phyloP scores from a whole-genome alignment of 2,888 invertebrate species.

The Tipula helvola region DNA sequence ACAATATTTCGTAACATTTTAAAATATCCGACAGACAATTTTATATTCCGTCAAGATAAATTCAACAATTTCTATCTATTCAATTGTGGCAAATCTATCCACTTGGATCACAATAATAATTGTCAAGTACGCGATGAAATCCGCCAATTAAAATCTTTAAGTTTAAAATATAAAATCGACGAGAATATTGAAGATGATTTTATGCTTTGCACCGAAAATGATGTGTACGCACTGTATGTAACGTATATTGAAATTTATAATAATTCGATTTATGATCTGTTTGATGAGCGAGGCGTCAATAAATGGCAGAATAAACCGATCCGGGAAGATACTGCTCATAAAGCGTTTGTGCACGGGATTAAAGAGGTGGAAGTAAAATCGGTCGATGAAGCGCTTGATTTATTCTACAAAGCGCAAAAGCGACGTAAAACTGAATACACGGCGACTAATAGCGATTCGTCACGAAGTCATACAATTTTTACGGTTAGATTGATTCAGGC shows the following conservation, averaged over 20 bases:
- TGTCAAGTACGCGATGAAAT: neutral
- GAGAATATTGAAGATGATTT: neutral
- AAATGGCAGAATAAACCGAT: conserved; percentile 6
- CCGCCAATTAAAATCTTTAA: neutral
- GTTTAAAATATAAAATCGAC: neutral
- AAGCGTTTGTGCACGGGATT: neutral
- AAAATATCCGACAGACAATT: neutral
- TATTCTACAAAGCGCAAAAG: neutral
- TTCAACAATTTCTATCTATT: neutral
- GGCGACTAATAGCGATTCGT: neutral
- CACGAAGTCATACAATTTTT: neutral
- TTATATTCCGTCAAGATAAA: conserved; percentile 5
- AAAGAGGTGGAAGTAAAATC: neutral
- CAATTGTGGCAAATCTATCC: neutral
- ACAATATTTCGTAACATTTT: neutral
- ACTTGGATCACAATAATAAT: neutral
- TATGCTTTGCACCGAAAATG: neutral
- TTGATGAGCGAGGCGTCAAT: neutral
- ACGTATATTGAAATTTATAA: neutral
- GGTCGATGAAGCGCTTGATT: neutral
- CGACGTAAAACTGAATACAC: neutral
- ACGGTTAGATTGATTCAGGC: neutral
- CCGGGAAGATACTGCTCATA: neutral
- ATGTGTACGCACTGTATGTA: neutral
- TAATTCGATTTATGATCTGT: neutral